Evolutionary conservation across 2,797 vertebrate species (phyloP).

Genomic region (Poecilia velifera): DNA sequence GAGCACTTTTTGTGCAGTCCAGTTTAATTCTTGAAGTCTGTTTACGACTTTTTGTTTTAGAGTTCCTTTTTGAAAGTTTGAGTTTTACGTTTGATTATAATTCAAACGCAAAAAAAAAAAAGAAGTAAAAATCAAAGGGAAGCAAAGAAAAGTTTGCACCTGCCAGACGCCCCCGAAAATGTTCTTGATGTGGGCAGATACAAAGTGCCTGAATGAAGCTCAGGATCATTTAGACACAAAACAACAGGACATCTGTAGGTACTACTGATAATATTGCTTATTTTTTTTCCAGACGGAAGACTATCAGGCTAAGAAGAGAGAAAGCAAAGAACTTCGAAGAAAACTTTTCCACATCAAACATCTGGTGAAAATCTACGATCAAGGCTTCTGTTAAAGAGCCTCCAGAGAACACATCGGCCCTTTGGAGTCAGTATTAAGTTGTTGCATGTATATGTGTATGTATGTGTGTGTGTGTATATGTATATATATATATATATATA

Average conservation of each 20-base stretch:
- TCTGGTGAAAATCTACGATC: constrained; percentile 86
- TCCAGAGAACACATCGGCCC: background rate
- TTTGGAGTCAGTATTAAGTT: background rate
- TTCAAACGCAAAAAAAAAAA: no score
- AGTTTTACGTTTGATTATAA: background rate
- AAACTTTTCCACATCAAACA: constrained; percentile 88
- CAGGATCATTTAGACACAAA: background rate
- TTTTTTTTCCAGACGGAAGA: constrained; percentile 72
- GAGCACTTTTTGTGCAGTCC: background rate
- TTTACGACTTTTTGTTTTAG: background rate
- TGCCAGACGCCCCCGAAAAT: no score
- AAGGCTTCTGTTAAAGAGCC: constrained; percentile 65
- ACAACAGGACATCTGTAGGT: background rate
- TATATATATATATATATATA: background rate
- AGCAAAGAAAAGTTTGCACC: no score
- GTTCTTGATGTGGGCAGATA: no score
- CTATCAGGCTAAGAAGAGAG: constrained; percentile 83
- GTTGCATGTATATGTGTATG: background rate
- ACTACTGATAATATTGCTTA: background rate
- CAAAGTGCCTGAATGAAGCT: background rate
- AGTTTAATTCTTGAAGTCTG: background rate
- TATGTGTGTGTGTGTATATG: no score
- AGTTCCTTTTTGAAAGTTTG: background rate
- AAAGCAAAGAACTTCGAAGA: constrained; percentile 80
- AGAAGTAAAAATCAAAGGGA: no score